Conservation (phyloP, 92 coral and sea anemone species). For the Actinostola sp. region DNA sequence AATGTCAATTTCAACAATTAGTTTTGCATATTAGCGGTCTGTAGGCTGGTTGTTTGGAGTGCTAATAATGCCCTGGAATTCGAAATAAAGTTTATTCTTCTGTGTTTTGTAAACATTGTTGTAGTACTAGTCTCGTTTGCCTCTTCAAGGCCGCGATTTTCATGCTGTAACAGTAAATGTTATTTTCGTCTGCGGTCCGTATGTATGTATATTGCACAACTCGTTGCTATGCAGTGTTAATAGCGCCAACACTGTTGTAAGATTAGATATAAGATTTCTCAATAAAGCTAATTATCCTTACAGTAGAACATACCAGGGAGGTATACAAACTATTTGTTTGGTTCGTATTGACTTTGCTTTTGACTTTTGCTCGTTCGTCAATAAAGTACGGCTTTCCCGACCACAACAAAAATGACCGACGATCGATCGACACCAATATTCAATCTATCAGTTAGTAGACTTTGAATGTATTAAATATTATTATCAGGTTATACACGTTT, state of each 20-base stretch:
- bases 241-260: background rate
- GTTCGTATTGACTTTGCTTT: constrained; percentile 15
- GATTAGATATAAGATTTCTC: background rate
- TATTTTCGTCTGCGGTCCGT: no score
- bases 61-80: constrained; percentile 6
- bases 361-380: constrained; percentile 17
- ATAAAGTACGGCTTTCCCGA: background rate
- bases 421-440: no score
- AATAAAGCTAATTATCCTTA: background rate
- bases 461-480: no score
- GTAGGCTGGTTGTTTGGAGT: no score
- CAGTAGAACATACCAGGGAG: background rate
- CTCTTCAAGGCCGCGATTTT: background rate
- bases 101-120: constrained; percentile 16
- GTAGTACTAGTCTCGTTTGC: background rate
- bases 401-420: background rate
- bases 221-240: constrained; percentile 36
- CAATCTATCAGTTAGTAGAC: no score
- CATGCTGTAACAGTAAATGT: no score
- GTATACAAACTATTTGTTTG: no score
- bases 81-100: background rate
- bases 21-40: constrained; percentile 5
- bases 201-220: no score
- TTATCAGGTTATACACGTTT: no score
- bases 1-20: constrained; percentile 3